Percentiles rank a stretch among this genome's conserved stretches.
phyloP scores from a whole-genome alignment of 1,140 invertebrate species.

The Trypoxylus dichotomus region DNA sequence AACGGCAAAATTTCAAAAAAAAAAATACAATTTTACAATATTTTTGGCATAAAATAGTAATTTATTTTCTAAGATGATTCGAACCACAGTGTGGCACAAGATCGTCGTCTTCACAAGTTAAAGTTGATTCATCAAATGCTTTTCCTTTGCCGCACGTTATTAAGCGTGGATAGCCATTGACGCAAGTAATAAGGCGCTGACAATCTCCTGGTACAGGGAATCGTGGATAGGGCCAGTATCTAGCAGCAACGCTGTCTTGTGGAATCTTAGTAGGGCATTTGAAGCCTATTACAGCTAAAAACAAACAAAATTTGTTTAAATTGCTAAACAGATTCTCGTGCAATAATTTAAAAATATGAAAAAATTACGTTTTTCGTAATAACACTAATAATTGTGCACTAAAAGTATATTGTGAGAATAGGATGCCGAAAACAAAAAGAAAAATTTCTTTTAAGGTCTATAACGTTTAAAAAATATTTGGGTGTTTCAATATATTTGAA shows the following conservation, averaged over 20 bases:
- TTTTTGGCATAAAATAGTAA: neutral
- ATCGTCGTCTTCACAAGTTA: conserved; percentile 82
- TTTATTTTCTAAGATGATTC: conserved; percentile 48
- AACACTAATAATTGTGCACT: too few species aligned
- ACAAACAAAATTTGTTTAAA: conserved; percentile 33
- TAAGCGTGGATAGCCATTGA: conserved; percentile 81
- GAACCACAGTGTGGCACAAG: conserved; percentile 63
- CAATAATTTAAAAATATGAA: too few species aligned
- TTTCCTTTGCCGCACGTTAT: conserved; percentile 84
- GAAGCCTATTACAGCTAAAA: conserved; percentile 75
- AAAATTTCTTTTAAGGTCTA: too few species aligned
- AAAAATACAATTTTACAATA: neutral
- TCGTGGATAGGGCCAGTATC: conserved; percentile 89
- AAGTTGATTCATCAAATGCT: conserved; percentile 78
- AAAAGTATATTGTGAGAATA: too few species aligned
- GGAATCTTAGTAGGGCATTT: conserved; percentile 82
- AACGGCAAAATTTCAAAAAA: neutral
- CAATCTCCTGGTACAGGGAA: conserved; percentile 83
- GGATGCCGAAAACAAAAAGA: too few species aligned
- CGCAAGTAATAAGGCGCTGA: conserved; percentile 83
- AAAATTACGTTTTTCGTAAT: too few species aligned
- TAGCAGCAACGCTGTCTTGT: conserved; percentile 73
- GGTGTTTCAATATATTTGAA: too few species aligned
- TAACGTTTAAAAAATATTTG: too few species aligned
- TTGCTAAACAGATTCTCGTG: too few species aligned